Evolutionary conservation across 2,113 vertebrate genomes (phyloP).

Genomic region (Salvelinus sp.): DNA sequence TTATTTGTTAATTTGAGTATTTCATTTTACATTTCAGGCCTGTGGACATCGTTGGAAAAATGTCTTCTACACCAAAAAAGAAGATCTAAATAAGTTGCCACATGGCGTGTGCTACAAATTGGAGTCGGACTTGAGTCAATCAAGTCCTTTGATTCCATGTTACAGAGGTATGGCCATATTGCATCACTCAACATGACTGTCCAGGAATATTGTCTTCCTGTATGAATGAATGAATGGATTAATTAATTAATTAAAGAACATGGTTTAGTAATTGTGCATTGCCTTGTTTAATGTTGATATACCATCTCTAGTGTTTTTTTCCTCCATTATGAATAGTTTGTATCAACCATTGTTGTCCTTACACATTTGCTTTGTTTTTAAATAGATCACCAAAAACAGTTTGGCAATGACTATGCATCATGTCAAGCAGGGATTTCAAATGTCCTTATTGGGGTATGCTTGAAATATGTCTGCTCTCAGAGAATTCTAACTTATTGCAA

Average conservation of each 20-base stretch:
- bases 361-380: not conserved
- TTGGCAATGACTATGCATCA: slow-evolving; percentile 70
- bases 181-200: too few relatives aligned
- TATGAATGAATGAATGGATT: too few relatives aligned
- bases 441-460: slow-evolving; percentile 74
- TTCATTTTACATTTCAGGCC: slow-evolving; percentile 58
- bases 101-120: slow-evolving; percentile 77
- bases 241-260: too few relatives aligned
- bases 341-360: not conserved
- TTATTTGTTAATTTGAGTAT: not conserved
- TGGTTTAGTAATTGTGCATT: too few relatives aligned
- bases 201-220: too few relatives aligned
- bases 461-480: too few relatives aligned
- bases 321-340: not conserved
- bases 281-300: too few relatives aligned
- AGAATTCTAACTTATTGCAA: too few relatives aligned
- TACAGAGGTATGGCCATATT: slow-evolving; percentile 67
- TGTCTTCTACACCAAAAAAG: slow-evolving; percentile 59
- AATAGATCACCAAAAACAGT: slow-evolving; percentile 66
- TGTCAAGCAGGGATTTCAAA: slow-evolving; percentile 84
- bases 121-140: slow-evolving; percentile 70
- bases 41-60: slow-evolving; percentile 87
- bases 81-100: slow-evolving; percentile 64
- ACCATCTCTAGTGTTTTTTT: too few relatives aligned
- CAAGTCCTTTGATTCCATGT: slow-evolving; percentile 74